A percentile compares a stretch with the other conserved stretches of the same genome.
Conservation (phyloP, 2,797 vertebrate species). For the Centroberyx gerrardi region DNA sequence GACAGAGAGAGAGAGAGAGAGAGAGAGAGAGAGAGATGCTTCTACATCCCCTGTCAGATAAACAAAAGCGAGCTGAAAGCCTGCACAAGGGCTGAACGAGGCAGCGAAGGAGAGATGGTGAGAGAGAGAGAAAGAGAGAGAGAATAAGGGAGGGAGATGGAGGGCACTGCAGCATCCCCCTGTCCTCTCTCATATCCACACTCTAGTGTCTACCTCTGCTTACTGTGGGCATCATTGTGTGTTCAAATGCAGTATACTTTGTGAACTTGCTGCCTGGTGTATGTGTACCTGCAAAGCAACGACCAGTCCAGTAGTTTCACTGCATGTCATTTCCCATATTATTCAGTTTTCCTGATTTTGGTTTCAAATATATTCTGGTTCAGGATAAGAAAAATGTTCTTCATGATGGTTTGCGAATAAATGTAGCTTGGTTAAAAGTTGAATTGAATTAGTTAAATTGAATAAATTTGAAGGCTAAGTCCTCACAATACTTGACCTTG, state of each 20-base stretch:
- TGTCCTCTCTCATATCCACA: constrained; percentile 34
- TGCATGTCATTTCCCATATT: too few species aligned
- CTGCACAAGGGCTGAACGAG: constrained; percentile 36
- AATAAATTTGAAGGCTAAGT: too few species aligned
- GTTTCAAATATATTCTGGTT: too few species aligned
- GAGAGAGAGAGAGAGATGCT: constrained; percentile 20
- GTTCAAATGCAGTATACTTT: constrained; percentile 9
- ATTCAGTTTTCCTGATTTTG: too few species aligned
- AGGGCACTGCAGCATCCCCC: constrained; percentile 57
- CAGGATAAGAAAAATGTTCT: too few species aligned
- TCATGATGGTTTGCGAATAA: too few species aligned
- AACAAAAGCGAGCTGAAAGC: constrained; percentile 63
- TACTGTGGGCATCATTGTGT: constrained; percentile 19
- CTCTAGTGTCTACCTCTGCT: constrained; percentile 35
- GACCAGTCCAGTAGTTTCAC: too few species aligned
- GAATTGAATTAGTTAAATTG: too few species aligned
- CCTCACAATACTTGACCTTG: too few species aligned
- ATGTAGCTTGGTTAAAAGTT: too few species aligned
- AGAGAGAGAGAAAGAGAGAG: constrained; percentile 29
- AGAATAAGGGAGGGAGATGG: constrained; percentile 40
- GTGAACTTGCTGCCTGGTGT: not conserved
- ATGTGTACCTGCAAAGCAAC: too few species aligned
- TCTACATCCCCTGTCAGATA: constrained; percentile 62
- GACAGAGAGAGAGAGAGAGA: too few species aligned
- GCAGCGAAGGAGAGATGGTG: constrained; percentile 38